Conservation (phyloP, 2,888 invertebrate genomes). For the Ptychoptera contaminata region DNA sequence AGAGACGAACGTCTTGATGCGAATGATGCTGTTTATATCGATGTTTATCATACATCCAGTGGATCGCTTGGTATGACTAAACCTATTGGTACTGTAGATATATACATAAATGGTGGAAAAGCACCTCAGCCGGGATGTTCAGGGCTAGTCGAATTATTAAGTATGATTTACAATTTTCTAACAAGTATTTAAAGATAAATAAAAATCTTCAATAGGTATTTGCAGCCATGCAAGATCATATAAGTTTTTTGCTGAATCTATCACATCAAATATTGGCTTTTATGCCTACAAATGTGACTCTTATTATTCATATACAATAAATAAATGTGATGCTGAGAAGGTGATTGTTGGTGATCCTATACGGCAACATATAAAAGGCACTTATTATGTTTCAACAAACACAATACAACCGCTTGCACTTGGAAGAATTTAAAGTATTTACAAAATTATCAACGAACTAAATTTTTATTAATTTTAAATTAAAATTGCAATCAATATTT, state of each 20-base stretch:
- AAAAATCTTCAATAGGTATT: not conserved
- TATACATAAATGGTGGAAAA: conserved; percentile 1
- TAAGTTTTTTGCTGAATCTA: conserved; percentile 1
- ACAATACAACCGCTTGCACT: too few species aligned
- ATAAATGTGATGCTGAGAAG: not conserved
- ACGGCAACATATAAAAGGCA: too few species aligned
- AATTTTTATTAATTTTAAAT: too few species aligned
- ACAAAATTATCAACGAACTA: too few species aligned
- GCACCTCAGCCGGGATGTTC: not conserved
- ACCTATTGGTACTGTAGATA: not conserved
- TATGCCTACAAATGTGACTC: not conserved
- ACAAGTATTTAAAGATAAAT: not conserved
- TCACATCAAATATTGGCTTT: not conserved
- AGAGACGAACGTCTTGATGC: conserved; percentile 37
- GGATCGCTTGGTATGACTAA: conserved; percentile 44
- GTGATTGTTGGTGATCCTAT: too few species aligned
- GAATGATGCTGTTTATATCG: conserved; percentile 54
- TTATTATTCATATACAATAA: not conserved
- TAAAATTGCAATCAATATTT: too few species aligned
- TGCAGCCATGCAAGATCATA: conserved; percentile 1
- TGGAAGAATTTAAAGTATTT: too few species aligned
- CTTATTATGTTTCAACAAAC: too few species aligned
- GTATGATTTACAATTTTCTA: not conserved
- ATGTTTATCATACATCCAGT: conserved; percentile 56
- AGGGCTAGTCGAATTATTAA: not conserved